phyloP scores from a whole-genome alignment of 2,113 vertebrate species.

The Rhodinocichla rosea region DNA sequence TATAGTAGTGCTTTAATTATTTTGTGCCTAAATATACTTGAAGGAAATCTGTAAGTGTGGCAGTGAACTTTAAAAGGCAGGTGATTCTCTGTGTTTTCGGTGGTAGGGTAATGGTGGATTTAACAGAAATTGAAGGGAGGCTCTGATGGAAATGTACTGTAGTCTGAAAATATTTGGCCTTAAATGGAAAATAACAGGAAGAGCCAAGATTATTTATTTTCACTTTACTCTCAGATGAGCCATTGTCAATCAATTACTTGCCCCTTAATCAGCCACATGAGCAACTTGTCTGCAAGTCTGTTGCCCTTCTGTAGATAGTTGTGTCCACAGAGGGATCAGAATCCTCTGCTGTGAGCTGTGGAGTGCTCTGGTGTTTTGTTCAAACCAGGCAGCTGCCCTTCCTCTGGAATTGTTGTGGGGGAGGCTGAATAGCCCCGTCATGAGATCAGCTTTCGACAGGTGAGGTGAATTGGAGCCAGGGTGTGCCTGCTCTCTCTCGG shows the following conservation, averaged over 20 bases:
- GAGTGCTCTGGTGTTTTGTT: not conserved
- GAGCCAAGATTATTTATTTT: not conserved
- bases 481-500: not conserved
- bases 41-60: not conserved
- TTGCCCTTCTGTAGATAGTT: not conserved
- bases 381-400: not conserved
- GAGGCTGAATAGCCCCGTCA: not conserved
- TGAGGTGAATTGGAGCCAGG: not conserved
- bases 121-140: not conserved
- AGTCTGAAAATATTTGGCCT: not conserved
- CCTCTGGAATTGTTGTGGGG: not conserved
- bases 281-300: not conserved
- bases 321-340: not conserved
- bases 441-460: not conserved
- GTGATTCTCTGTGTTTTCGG: not conserved
- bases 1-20: conserved; percentile 11
- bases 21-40: conserved; percentile 18
- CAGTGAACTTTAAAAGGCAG: not conserved
- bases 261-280: not conserved
- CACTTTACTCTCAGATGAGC: not conserved
- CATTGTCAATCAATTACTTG: not conserved
- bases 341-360: not conserved
- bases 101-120: not conserved
- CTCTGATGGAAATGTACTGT: not conserved
- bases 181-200: too few species aligned